Evolutionary conservation across 1,140 invertebrate species (phyloP), one percentile per base, ranked within the genome.

Genomic region (Lasioglossum albipes): DNA sequence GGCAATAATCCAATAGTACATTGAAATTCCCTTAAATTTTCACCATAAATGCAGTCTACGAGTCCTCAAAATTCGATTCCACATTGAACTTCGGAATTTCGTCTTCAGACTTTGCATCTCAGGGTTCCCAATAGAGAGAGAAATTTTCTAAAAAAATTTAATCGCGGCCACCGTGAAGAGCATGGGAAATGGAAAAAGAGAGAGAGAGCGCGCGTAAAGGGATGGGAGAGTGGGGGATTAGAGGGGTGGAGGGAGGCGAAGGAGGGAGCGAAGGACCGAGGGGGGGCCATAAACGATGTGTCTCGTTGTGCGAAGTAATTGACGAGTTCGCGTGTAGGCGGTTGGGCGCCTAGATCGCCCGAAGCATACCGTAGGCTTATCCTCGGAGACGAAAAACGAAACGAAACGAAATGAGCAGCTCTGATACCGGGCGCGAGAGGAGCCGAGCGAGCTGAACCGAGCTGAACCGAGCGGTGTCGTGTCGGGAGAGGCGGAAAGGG

Each of bases 251-350:
- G 45, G 45, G 12, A 2, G 4, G 52, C 4, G 18, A 62, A 66
- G 66, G 57, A 75, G 81, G 84, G 45, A 68, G n/a, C 75, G 61
- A 49, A 36, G 59, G 71, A 76, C 52, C 64, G 54, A 57, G 70
- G 52, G 61, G 27, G 41, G 61, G 81, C 82, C 87, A 90, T 85
- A 82, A 87, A 87, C 85, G 86, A 87, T 87, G 86, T 87, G 86
- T 90, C 90, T 91, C 90, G 90, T 91, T 91, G 90, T 91, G 89
- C 89, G 85, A 90, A 90, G 90, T 91, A 91, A 91, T 91, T 91
- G 90, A 91, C 89, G 90, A 91, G 88, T 89, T 90, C 89, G 89
- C 88, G 89, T 90, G 90, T 91, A 89, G 90, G 90, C 87, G 88
- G 86, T 86, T 78, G 80, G 86, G 87, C 86, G 89, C 86, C 89